phyloP scores from a whole-genome alignment of 2,113 vertebrate species.

The Pardalotus punctatus region DNA sequence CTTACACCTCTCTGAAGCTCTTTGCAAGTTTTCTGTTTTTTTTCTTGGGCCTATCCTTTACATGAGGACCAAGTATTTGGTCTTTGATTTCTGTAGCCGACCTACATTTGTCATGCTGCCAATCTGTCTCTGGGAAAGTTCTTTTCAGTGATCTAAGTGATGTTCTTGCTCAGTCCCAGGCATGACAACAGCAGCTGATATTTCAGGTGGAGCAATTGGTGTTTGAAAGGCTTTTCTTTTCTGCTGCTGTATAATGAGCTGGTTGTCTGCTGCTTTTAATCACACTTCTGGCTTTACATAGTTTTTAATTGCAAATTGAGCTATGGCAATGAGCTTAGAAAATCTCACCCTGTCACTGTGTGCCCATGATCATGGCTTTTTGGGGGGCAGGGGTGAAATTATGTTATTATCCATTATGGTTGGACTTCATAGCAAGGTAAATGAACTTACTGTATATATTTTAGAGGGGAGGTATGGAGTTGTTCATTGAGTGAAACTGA shows the following conservation, averaged over 20 bases:
- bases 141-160: neutral
- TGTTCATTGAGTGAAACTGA: neutral
- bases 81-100: constrained; percentile 17
- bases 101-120: constrained; percentile 30
- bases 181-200: constrained; percentile 13
- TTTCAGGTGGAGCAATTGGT: constrained; percentile 36
- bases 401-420: neutral
- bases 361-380: neutral
- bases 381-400: neutral
- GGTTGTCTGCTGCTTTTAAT: constrained; percentile 37
- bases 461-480: neutral
- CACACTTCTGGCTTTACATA: neutral
- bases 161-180: constrained; percentile 18
- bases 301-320: constrained; percentile 44
- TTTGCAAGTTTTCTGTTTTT: neutral
- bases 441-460: neutral
- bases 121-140: constrained; percentile 23
- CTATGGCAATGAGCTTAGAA: neutral
- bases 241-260: neutral
- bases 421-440: neutral
- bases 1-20: neutral
- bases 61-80: neutral
- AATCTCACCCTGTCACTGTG: neutral
- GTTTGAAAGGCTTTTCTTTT: constrained; percentile 40
- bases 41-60: neutral